phyloP scores from a whole-genome alignment of 2,888 invertebrate species.

The Trichogramma evanescens region DNA sequence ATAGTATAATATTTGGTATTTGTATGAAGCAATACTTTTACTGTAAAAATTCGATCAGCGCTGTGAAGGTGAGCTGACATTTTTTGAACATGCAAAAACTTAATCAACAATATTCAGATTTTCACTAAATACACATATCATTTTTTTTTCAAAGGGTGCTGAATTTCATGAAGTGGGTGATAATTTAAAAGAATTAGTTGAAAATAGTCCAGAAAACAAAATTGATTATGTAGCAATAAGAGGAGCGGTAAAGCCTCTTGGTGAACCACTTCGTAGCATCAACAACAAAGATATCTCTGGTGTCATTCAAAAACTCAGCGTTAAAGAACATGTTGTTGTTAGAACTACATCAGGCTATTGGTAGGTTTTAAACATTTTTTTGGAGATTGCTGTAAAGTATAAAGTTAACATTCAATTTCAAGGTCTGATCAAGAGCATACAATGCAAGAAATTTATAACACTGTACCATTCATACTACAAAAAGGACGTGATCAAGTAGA shows the following conservation, averaged over 20 bases:
- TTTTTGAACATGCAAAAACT: conserved; percentile 1
- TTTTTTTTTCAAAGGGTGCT: conserved; percentile 52
- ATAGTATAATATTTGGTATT: conserved; percentile 65
- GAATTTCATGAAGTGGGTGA: conserved; percentile 63
- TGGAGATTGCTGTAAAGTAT: not conserved
- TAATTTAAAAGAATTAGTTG: conserved; percentile 57
- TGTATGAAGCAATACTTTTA: conserved; percentile 69
- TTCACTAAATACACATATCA: conserved; percentile 22
- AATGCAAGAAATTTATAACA: conserved; percentile 71
- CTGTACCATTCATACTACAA: conserved; percentile 71
- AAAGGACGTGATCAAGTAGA: conserved; percentile 60
- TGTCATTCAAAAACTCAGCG: conserved; percentile 71
- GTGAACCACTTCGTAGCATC: conserved; percentile 67
- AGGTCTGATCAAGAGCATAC: conserved; percentile 70
- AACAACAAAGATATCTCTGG: conserved; percentile 68
- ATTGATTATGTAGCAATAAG: conserved; percentile 69
- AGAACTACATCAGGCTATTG: conserved; percentile 79
- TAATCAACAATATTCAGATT: conserved; percentile 8
- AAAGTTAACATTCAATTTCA: not conserved
- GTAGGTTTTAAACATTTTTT: conserved; percentile 39
- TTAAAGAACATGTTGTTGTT: conserved; percentile 78
- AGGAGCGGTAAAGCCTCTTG: conserved; percentile 69
- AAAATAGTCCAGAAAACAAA: conserved; percentile 57
- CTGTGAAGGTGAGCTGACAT: conserved; percentile 58
- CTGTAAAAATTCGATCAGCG: conserved; percentile 64